Conservation (phyloP, 37 sponge, comb jelly and placozoan species). For the Geodia barretti region DNA sequence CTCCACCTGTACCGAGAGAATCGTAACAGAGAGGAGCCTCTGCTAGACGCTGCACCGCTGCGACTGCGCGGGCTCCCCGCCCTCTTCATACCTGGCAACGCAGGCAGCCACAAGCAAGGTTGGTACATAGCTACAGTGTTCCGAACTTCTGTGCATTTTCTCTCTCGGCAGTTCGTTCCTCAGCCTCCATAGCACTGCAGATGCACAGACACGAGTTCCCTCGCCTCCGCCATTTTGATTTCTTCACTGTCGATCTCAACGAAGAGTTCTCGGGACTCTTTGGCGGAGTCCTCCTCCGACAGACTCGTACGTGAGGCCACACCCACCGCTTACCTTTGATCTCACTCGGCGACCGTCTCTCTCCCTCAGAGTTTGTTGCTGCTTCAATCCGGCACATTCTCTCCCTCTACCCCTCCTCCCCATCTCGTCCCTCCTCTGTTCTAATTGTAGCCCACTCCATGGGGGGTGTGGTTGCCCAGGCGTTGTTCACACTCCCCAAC, state of each 20-base stretch:
- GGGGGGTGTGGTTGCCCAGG: conserved; percentile 72
- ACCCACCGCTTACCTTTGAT: neutral
- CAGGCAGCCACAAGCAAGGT: conserved; percentile 80
- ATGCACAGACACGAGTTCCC: conserved; percentile 48
- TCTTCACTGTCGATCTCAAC: conserved; percentile 62
- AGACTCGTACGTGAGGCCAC: conserved; percentile 39
- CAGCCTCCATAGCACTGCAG: conserved; percentile 61
- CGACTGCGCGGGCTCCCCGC: conserved; percentile 65
- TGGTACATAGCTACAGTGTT: neutral
- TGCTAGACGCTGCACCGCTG: neutral
- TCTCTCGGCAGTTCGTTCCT: conserved; percentile 50
- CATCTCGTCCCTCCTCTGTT: conserved; percentile 42
- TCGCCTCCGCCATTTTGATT: conserved; percentile 28
- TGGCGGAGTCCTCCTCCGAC: conserved; percentile 60
- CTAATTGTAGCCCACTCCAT: conserved; percentile 72
- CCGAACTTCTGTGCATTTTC: neutral
- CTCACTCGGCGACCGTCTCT: neutral
- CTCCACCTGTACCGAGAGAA: conserved; percentile 58
- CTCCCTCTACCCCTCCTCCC: conserved; percentile 36
- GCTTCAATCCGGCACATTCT: conserved; percentile 61
- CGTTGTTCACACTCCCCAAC: conserved; percentile 46
- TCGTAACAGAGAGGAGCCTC: conserved; percentile 1
- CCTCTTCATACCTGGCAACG: conserved; percentile 86
- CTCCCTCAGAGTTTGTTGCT: conserved; percentile 48
- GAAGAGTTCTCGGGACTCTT: conserved; percentile 79